Evolutionary conservation across 2,113 vertebrate genomes (phyloP).

Genomic region (Eira barbara): DNA sequence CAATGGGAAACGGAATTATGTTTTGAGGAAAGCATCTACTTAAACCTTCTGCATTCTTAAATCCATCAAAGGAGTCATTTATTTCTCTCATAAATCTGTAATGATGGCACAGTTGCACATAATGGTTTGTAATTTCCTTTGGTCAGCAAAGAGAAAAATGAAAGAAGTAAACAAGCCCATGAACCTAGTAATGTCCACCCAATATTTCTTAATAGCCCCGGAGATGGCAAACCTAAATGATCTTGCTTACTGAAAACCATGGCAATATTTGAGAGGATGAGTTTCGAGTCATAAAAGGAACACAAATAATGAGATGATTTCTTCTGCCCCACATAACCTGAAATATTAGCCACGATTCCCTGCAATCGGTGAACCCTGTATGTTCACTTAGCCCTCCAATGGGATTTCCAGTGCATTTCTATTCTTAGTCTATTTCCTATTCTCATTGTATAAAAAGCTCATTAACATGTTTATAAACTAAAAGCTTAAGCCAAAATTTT

Average conservation of each 20-base stretch:
- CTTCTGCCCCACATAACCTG: background rate
- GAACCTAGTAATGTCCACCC: constrained; percentile 44
- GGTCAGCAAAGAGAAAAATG: constrained; percentile 74
- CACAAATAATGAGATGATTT: constrained; percentile 46
- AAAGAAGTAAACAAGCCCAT: constrained; percentile 54
- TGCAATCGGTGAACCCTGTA: background rate
- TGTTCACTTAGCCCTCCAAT: background rate
- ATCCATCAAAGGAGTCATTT: constrained; percentile 66
- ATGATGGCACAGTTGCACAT: constrained; percentile 49
- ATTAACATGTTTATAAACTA: background rate
- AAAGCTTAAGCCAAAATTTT: background rate
- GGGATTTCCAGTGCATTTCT: background rate
- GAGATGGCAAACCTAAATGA: constrained; percentile 55
- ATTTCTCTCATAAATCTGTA: constrained; percentile 74
- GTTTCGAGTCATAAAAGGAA: constrained; percentile 57
- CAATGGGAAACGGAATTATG: constrained; percentile 44
- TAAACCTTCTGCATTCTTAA: constrained; percentile 51
- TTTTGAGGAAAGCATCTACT: constrained; percentile 60
- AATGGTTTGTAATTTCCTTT: constrained; percentile 69
- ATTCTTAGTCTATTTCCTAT: background rate
- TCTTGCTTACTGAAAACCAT: constrained; percentile 50
- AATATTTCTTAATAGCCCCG: constrained; percentile 61
- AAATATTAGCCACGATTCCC: background rate
- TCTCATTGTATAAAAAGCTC: background rate
- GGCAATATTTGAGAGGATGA: constrained; percentile 55